Evolutionary conservation across 2,888 invertebrate species (phyloP).

Genomic region (Microctonus hyperodae): DNA sequence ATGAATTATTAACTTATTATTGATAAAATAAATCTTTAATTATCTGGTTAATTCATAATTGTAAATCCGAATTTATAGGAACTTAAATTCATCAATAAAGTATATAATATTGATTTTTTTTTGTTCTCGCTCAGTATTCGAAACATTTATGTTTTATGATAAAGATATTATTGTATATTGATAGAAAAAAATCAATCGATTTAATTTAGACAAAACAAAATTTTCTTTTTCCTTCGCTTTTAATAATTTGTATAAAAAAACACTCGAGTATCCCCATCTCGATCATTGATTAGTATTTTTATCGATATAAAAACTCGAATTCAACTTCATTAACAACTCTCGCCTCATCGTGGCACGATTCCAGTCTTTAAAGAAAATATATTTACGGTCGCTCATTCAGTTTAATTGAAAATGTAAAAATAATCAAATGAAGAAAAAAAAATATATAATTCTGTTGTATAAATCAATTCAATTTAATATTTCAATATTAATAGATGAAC

Average conservation of each 20-base stretch:
- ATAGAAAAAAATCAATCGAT: neutral
- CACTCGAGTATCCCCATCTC: neutral
- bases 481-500: neutral
- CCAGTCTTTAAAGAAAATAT: slow-evolving; percentile 23
- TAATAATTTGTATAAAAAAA: neutral
- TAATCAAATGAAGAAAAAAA: slow-evolving; percentile 4
- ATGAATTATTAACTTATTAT: neutral
- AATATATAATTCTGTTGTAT: neutral
- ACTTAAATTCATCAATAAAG: neutral
- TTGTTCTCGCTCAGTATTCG: neutral
- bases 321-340: slow-evolving; percentile 10
- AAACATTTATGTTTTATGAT: neutral
- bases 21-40: neutral
- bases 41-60: neutral
- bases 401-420: neutral
- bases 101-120: neutral
- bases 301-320: slow-evolving; percentile 12
- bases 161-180: neutral
- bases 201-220: neutral
- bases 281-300: neutral
- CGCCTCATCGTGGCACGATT: slow-evolving; percentile 24
- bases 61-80: neutral
- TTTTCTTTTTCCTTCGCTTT: neutral
- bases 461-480: neutral
- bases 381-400: neutral